Percentiles rank a stretch among this genome's conserved stretches.
These are phyloP conservation scores for Paramuricea clavata DNA, from an alignment of 92 coral and sea anemone species.

Conservation along the genomic window DNA sequence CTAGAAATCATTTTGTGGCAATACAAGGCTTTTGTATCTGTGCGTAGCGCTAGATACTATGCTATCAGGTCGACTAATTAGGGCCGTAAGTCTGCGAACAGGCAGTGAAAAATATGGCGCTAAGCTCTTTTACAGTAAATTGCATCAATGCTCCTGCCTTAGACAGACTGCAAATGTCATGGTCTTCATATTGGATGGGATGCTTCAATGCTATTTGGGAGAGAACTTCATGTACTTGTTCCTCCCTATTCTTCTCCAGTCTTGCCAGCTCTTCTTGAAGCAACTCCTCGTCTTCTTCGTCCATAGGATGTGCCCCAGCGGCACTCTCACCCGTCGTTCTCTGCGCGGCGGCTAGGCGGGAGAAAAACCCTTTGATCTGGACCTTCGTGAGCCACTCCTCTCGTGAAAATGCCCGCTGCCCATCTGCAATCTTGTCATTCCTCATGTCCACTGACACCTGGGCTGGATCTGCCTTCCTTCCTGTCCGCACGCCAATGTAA, in stretches of 20 bases:
- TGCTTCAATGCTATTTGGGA: constrained; percentile 38
- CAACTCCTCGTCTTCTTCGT: constrained; percentile 22
- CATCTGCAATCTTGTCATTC: constrained; percentile 46
- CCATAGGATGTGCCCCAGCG: background rate
- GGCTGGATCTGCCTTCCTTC: constrained; percentile 65
- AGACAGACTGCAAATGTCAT: background rate
- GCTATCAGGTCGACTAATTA: no score
- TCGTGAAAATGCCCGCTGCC: constrained; percentile 59
- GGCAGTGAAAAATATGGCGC: no score
- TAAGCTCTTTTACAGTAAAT: constrained; percentile 46
- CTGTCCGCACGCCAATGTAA: constrained; percentile 62
- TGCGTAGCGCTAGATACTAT: no score
- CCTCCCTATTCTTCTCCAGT: constrained; percentile 2
- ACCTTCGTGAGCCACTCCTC: constrained; percentile 39
- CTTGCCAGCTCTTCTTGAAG: background rate
- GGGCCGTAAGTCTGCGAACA: no score
- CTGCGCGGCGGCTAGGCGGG: constrained; percentile 14
- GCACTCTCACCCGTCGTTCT: constrained; percentile 1
- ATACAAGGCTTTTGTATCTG: no score
- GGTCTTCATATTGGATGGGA: constrained; percentile 39
- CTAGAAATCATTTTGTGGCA: no score
- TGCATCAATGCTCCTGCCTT: constrained; percentile 17
- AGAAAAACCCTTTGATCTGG: constrained; percentile 11
- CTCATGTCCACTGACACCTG: constrained; percentile 69
- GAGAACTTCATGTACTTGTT: constrained; percentile 29